Base-by-base conservation (phyloP, 2,888 invertebrate species). In the Drosophila borborema region DNA sequence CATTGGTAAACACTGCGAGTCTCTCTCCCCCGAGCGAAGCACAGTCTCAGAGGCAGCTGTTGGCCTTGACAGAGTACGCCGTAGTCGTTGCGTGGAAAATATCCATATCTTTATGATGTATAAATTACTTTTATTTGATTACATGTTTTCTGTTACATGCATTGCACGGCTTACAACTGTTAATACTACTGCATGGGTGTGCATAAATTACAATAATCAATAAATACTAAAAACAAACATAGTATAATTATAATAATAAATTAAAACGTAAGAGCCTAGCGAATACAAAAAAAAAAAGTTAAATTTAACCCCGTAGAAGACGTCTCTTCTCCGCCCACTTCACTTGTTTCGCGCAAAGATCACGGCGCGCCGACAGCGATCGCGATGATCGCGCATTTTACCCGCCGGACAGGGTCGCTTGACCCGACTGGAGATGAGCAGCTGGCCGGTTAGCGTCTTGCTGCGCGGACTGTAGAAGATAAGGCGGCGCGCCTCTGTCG, bases 361-460 rank as follows among this genome's bases (percentile, higher is more conserved):
- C 20, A 91, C 59, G 4, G 91, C 90, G 7, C 89, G 84, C 16
- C 92, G 85, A 63, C 92, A 92, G 8, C 90, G 89, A 77, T 91
- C 84, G 6, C 91, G 90, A 72, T 92, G 90, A 65, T 92, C 92
- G 2, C 91, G 80, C 82, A 89, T 86, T 66, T 86, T 82, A 1
- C 92, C 92, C 9, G 65, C 73, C 5, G 90, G 90, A 65, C 92
- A 92, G 5, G 91, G 89, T 1, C 74, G 77, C 23, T 68, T 74
- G 5, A 78, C 36, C 10, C 79, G 74, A 1, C 55, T 61, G 6
- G 90, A 89, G 6, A 88, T 67, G 28, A 92, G 80, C 41, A 92
- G 74, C 70, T 91, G 92, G 16, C 91, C 77, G 4, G 78, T 84
- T 0, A 82, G 67, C 2, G 92, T 74, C 5, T 64, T 79, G 9